Base-by-base conservation (phyloP, 2,888 invertebrate species). In the Embidobia sp. region DNA sequence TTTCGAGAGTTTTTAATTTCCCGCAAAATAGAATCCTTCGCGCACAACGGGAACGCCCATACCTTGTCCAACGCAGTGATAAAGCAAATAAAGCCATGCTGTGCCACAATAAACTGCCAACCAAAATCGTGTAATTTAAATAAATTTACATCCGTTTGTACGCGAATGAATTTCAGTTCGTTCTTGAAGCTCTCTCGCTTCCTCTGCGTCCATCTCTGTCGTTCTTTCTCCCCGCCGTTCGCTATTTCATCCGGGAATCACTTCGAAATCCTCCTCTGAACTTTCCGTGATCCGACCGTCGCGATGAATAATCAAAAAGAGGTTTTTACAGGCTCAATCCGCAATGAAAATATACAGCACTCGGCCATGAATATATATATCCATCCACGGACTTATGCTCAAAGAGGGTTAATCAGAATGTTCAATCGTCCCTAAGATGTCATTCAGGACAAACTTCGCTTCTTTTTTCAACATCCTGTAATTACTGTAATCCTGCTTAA, bases 81-180 rank as follows among this genome's bases (percentile, higher is more conserved):
- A 86, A 86, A 87, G 86, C 86, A 88, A 88, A 87, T 87, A 87
- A 86, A 87, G 85, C 85, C 82, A 80, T 85, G 83, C 84, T 84
- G 83, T 81, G 85, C 83, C 87, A 87, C 87, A 86, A 87, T 87
- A 87, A 87, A 87, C 87, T 85, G 84, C 84, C 85, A 84, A 80
- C 83, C 86, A 84, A 87, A 88, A 87, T 87, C 87, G 85, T 83
- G 85, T 86, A 86, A 88, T 88, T 87, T 87, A 85, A 88, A 88
- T 87, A 88, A 88, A 87, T 88, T 87, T 87, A 86, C 87, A 87
- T 88, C 87, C 87, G 87, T 87, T 87, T 86, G 86, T 85, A 83
- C 84, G 85, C 82, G 86, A 85, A 86, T 86, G 85, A 86, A 86
- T 86, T 86, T 86, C 84, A 83, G 82, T 85, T 85, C 83, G 81